Evolutionary conservation across 2,888 invertebrate species (phyloP).

Genomic region (Microchrysa polita): DNA sequence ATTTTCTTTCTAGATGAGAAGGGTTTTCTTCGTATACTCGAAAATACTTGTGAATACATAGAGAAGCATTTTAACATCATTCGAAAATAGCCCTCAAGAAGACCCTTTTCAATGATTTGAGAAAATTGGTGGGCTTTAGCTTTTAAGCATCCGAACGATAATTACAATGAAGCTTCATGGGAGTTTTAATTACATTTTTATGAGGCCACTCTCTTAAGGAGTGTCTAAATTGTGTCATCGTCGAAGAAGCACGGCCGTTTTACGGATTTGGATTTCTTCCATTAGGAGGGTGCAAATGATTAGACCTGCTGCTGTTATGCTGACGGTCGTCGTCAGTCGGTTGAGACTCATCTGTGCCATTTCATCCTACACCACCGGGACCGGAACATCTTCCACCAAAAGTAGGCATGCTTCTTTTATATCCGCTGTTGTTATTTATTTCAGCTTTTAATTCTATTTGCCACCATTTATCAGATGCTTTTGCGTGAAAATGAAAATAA

Average conservation of each 20-base stretch:
- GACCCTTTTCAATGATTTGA: conserved; percentile 30
- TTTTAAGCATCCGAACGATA: conserved; percentile 49
- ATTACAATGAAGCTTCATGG: conserved; percentile 50
- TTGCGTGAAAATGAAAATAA: conserved; percentile 10
- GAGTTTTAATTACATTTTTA: conserved; percentile 51
- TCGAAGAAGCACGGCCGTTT: conserved; percentile 4
- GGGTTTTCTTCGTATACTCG: conserved; percentile 22
- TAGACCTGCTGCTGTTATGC: too few species aligned
- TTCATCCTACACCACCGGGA: background rate
- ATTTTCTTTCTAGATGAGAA: conserved; percentile 33
- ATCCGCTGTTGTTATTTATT: conserved; percentile 48
- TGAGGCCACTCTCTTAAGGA: conserved; percentile 40
- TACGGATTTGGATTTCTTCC: conserved; percentile 41
- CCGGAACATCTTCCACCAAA: too few species aligned
- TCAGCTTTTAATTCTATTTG: conserved; percentile 50
- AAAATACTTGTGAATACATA: background rate
- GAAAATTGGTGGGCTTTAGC: conserved; percentile 45
- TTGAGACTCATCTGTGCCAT: conserved; percentile 33
- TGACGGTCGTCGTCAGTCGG: too few species aligned
- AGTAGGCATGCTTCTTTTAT: background rate
- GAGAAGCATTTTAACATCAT: background rate
- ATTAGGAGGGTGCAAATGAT: background rate
- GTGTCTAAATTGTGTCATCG: conserved; percentile 44
- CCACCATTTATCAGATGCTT: conserved; percentile 45
- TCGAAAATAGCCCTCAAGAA: background rate